phyloP scores from a whole-genome alignment of 2,888 invertebrate genomes.

The Drosophila suboccidentalis region DNA sequence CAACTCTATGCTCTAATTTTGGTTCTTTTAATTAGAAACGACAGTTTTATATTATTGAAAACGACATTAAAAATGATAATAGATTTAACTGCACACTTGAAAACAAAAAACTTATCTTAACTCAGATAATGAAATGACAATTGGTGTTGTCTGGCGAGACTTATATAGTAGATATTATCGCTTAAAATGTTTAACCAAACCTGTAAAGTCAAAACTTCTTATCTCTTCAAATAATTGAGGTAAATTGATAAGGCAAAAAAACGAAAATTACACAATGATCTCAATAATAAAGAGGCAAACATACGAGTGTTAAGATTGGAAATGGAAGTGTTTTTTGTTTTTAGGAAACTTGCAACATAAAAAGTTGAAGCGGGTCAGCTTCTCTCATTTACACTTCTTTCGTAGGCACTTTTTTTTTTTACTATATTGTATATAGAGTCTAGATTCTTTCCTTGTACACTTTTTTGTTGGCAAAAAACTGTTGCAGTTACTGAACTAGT shows the following conservation, averaged over 20 bases:
- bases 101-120: neutral
- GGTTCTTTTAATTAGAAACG: neutral
- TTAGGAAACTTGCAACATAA: neutral
- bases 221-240: constrained; percentile 8
- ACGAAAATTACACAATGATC: neutral
- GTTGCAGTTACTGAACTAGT: neutral
- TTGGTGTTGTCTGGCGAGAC: neutral
- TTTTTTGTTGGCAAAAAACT: neutral
- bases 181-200: neutral
- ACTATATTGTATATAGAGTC: neutral
- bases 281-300: neutral
- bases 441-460: neutral
- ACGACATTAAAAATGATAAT: neutral
- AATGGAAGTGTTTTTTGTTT: neutral
- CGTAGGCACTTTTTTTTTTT: neutral
- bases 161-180: constrained; percentile 3
- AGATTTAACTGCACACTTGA: neutral
- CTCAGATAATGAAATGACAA: neutral
- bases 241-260: neutral
- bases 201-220: constrained; percentile 5
- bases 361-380: neutral
- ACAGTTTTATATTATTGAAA: neutral
- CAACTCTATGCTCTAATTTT: neutral
- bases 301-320: neutral
- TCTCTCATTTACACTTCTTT: constrained; percentile 1